Evolutionary conservation across 1,140 invertebrate genomes (phyloP), one percentile per base, ranked within the genome.

Genomic region (Bombus pascuorum): DNA sequence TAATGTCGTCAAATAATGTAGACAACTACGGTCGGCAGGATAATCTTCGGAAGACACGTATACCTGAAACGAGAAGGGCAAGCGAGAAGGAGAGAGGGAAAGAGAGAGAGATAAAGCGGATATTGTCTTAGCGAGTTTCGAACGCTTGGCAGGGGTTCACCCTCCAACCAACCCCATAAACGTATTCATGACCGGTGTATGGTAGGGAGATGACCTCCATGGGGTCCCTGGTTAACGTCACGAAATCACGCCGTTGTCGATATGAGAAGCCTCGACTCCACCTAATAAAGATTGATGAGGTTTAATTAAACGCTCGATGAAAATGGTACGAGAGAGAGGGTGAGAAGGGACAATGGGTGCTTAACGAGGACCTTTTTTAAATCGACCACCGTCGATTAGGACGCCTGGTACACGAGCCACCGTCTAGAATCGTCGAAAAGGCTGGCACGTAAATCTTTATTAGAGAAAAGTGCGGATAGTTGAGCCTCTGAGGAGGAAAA

Each of bases 221-320:
- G 73, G 92, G 91, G 85, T 88, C 70, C 59, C 88, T 86, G 81
- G 88, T 90, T 92, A 92, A 91, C 89, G 91, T 89, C 88, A 86
- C 85, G 92, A 84, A 93, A 93, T 92, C 91, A 93, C 90, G 75
- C 75, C 87, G 92, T 88, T 92, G 89, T 93, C 92, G 90, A 93
- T 93, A 93, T 92, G 91, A 91, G 75, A 62, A 93, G 86, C 84
- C 86, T 91, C 70, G 90, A 68, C 83, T 62, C 12, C 4, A 82
- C 53, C 89, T 94, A 93, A 94, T 94, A 93, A 94, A 94, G 93
- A 94, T 94, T 92, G 93, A 94, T 94, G 93, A 91, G 89, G 86
- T 93, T 94, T 94, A 93, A 94, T 94, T 93, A 94, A 94, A 93
- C 89, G 91, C 88, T 89, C 76, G 86, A 87, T 87, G 90, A 90